phyloP scores from a whole-genome alignment of 2,888 invertebrate genomes.

The Andrena praecox region DNA sequence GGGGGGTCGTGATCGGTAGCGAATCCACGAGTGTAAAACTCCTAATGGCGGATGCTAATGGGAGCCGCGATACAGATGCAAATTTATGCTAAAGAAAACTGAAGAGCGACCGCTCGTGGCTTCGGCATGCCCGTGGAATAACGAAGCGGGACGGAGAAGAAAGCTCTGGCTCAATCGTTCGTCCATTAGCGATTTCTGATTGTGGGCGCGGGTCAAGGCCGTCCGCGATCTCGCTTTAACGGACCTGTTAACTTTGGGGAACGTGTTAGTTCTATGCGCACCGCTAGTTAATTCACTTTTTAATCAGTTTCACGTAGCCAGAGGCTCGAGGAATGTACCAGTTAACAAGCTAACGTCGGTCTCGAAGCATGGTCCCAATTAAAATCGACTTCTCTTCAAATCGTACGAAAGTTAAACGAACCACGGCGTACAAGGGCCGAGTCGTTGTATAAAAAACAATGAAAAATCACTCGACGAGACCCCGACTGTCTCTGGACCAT shows the following conservation, averaged over 20 bases:
- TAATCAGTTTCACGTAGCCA: too few species aligned
- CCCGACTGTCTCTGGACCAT: conserved; percentile 5
- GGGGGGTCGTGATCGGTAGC: conserved; percentile 35
- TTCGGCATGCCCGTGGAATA: conserved; percentile 65
- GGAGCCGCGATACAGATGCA: conserved; percentile 70
- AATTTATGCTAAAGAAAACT: conserved; percentile 76
- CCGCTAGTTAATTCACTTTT: too few species aligned
- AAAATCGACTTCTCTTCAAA: neutral
- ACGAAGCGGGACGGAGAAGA: conserved; percentile 52
- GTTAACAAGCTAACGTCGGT: too few species aligned
- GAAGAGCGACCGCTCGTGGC: conserved; percentile 69
- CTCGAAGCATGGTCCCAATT: neutral
- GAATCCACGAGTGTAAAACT: conserved; percentile 31
- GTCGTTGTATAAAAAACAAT: conserved; percentile 28
- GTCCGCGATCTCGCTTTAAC: neutral
- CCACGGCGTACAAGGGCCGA: conserved; percentile 13
- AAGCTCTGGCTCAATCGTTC: conserved; percentile 39
- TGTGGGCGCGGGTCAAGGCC: conserved; percentile 45
- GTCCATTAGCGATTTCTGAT: conserved; percentile 14
- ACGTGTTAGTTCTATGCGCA: too few species aligned
- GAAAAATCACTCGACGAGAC: neutral
- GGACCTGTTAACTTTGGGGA: neutral
- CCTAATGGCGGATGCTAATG: conserved; percentile 66
- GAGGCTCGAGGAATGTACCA: too few species aligned
- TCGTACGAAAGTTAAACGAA: conserved; percentile 4